Evolutionary conservation across 2,888 invertebrate species (phyloP), one percentile per base, ranked within the genome.

Genomic region (Agapostemon virescens): DNA sequence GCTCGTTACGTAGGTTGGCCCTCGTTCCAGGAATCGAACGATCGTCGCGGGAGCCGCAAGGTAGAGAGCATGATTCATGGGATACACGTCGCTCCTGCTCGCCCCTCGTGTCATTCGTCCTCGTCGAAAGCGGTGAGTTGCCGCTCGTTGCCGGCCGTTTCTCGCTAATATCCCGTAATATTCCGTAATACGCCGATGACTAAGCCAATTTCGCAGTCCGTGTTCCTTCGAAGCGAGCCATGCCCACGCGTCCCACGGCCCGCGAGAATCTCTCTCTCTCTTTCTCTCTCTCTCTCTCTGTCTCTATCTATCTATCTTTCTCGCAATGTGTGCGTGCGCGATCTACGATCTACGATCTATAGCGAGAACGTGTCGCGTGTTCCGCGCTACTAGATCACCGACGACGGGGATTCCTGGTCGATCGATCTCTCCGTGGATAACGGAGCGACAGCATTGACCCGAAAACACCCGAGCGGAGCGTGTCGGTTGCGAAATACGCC

Each of bases 51-150:
- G 49, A 49, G n/a, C 49, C 49, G 88, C 84, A 82, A 83, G 85
- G 84, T 84, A 85, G 84, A 63, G 49, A 87, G 87, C 74, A 83
- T 90, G 90, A 90, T 89, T 90, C 90, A 90, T 78, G 80, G 85
- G 82, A 81, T 77, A 74, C 73, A 55, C 77, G 58, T 58, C 77
- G 58, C 67, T 74, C 76, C 61, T 72, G 69, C 66, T 72, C 71
- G 63, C 73, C 74, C 64, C 81, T 49, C 64, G 69, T 26, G 33
- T 52, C 36, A 36, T 67, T 69, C 69, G 61, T 64, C 49, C 80
- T 68, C 78, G 82, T 40, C 70, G 70, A 82, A 68, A 71, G 69
- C 74, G 69, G 45, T 68, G 69, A 64, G 69, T 69, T 68, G 64
- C 70, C 63, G 42, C 66, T 52, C 52, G 79, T 73, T 74, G 69